These are phyloP conservation scores for Baryphthengus martii DNA, from an alignment of 2,113 vertebrate genomes.

Conservation along the genomic window DNA sequence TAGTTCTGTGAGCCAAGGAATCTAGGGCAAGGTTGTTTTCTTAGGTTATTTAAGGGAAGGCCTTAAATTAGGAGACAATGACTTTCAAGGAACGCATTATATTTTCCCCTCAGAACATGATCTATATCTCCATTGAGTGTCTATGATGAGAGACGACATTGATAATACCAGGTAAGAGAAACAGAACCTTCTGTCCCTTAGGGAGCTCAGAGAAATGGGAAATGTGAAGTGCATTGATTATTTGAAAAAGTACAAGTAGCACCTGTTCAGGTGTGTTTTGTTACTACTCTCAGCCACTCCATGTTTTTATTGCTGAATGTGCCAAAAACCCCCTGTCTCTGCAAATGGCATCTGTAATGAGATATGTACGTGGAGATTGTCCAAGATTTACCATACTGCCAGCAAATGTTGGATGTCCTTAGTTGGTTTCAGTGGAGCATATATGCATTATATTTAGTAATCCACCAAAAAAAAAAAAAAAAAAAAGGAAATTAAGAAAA, in stretches of 20 bases:
- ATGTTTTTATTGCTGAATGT: not conserved
- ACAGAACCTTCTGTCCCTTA: not conserved
- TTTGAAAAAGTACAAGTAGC: not conserved
- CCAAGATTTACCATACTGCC: not conserved
- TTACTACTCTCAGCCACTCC: not conserved
- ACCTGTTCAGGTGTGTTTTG: not conserved
- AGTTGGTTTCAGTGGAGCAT: not conserved
- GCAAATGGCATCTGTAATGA: not conserved
- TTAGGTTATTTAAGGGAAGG: not conserved
- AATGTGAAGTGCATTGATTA: not conserved
- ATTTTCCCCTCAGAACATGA: not conserved
- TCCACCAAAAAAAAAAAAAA: not conserved
- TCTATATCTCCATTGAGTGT: not conserved
- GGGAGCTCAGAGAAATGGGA: not conserved
- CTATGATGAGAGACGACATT: not conserved
- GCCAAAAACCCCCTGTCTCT: accelerated
- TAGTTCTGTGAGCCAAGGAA: not conserved
- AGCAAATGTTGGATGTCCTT: not conserved
- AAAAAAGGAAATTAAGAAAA: not conserved
- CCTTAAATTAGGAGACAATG: not conserved
- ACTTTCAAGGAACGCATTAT: not conserved
- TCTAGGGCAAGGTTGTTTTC: not conserved
- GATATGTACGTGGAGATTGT: not conserved
- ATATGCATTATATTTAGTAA: not conserved
- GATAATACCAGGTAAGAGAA: not conserved